Conservation (phyloP, 2,113 vertebrate species). For the Polyodon spathula region DNA sequence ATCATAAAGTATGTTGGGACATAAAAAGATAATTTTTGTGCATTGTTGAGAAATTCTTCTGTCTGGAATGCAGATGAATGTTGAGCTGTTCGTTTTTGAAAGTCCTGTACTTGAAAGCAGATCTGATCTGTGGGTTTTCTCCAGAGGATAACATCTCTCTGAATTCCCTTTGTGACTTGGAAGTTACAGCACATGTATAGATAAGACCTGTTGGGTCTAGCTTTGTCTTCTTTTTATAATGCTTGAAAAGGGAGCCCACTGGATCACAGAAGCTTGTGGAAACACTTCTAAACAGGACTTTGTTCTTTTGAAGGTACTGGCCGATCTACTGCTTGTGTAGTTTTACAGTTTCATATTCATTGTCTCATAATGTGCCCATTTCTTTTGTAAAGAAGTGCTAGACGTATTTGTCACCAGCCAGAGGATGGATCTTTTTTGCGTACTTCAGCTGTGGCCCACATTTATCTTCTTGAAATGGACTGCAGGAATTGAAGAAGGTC, state of each 20-base stretch:
- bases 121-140: conserved; percentile 1
- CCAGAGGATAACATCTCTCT: background rate
- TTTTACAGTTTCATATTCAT: conserved; percentile 4
- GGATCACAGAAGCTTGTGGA: background rate
- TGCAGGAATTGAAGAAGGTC: no score
- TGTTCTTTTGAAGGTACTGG: background rate
- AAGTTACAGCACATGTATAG: background rate
- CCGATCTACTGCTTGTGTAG: conserved; percentile 1
- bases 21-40: no score
- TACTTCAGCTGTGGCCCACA: background rate
- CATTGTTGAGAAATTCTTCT: background rate
- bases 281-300: background rate
- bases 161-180: background rate
- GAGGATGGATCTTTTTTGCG: background rate
- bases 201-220: background rate
- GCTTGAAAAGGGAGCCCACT: conserved; percentile 1
- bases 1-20: no score
- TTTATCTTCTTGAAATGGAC: background rate
- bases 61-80: background rate
- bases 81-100: background rate
- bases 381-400: conserved; percentile 3
- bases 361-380: conserved; percentile 1
- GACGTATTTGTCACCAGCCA: conserved; percentile 6
- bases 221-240: background rate
- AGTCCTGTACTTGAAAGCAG: background rate